These are phyloP conservation scores for Spilarctia lutea DNA, from an alignment of 2,888 invertebrate genomes.

Conservation along the genomic window DNA sequence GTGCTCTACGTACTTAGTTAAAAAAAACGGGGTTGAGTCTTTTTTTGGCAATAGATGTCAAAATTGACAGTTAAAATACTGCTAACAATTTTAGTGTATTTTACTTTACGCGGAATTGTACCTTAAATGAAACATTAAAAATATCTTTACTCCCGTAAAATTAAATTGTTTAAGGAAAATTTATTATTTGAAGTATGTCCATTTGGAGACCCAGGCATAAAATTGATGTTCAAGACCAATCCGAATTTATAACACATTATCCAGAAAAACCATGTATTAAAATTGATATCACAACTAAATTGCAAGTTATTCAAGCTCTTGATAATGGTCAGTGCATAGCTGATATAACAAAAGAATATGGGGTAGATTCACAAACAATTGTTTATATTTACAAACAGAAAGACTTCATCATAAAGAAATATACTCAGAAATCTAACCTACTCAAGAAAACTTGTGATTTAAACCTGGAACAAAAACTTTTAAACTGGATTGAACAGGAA, in stretches of 20 bases:
- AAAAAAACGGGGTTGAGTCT: too few relatives aligned
- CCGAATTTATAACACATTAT: slow-evolving; percentile 40
- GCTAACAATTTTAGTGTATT: background rate
- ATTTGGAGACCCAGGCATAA: slow-evolving; percentile 46
- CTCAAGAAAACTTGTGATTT: slow-evolving; percentile 46
- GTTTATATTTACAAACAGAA: slow-evolving; percentile 58
- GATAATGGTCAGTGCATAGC: slow-evolving; percentile 59
- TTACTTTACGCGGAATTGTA: background rate
- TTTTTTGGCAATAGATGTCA: background rate
- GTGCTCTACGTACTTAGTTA: too few relatives aligned
- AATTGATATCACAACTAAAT: slow-evolving; percentile 55
- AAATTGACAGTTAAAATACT: background rate
- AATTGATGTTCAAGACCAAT: slow-evolving; percentile 49
- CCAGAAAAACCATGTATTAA: slow-evolving; percentile 45
- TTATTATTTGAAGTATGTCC: slow-evolving; percentile 38
- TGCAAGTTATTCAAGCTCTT: slow-evolving; percentile 59
- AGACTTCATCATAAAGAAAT: slow-evolving; percentile 54
- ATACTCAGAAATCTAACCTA: slow-evolving; percentile 52
- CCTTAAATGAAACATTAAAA: background rate
- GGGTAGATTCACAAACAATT: slow-evolving; percentile 56
- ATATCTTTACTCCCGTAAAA: background rate
- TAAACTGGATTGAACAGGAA: slow-evolving; percentile 57
- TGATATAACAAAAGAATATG: slow-evolving; percentile 59
- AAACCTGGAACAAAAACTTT: slow-evolving; percentile 55
- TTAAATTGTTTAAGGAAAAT: background rate